Conservation (phyloP, 2,888 invertebrate species). For the Apoderus coryli region DNA sequence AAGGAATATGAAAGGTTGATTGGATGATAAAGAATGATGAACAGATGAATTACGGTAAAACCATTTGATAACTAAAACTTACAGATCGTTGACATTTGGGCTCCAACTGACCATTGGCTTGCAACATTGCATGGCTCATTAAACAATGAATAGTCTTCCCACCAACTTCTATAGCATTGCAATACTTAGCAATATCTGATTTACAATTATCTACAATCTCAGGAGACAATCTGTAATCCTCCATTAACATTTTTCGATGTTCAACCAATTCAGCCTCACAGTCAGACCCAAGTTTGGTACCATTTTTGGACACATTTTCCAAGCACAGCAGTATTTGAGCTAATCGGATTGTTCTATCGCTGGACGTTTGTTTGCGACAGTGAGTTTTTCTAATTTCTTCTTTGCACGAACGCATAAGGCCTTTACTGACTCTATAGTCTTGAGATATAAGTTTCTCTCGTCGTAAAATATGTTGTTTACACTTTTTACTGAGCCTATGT, state of each 20-base stretch:
- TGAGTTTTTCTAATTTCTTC: slow-evolving; percentile 77
- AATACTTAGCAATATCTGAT: slow-evolving; percentile 64
- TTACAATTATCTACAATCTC: slow-evolving; percentile 82
- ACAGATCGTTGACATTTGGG: slow-evolving; percentile 58
- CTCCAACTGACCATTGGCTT: slow-evolving; percentile 38
- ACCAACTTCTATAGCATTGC: slow-evolving; percentile 57
- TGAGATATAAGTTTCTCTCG: slow-evolving; percentile 78
- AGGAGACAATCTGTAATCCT: slow-evolving; percentile 86
- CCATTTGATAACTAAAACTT: too few relatives aligned
- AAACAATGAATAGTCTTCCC: slow-evolving; percentile 91
- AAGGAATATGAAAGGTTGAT: too few relatives aligned
- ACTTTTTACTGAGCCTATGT: slow-evolving; percentile 46
- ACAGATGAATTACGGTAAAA: too few relatives aligned
- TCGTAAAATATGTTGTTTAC: slow-evolving; percentile 68
- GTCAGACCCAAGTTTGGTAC: slow-evolving; percentile 54
- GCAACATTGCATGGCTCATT: slow-evolving; percentile 71
- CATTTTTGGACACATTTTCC: slow-evolving; percentile 61
- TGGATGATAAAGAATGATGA: too few relatives aligned
- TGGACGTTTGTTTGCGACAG: slow-evolving; percentile 70
- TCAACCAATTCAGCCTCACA: slow-evolving; percentile 84
- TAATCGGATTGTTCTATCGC: slow-evolving; percentile 68
- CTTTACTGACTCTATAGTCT: slow-evolving; percentile 82
- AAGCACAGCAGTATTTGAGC: slow-evolving; percentile 87
- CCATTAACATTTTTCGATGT: slow-evolving; percentile 81
- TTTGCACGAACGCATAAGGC: slow-evolving; percentile 75